Evolutionary conservation across 2,888 invertebrate genomes (phyloP), one percentile per base, ranked within the genome.

Genomic region (Acanthococcus lagerstroemiae): DNA sequence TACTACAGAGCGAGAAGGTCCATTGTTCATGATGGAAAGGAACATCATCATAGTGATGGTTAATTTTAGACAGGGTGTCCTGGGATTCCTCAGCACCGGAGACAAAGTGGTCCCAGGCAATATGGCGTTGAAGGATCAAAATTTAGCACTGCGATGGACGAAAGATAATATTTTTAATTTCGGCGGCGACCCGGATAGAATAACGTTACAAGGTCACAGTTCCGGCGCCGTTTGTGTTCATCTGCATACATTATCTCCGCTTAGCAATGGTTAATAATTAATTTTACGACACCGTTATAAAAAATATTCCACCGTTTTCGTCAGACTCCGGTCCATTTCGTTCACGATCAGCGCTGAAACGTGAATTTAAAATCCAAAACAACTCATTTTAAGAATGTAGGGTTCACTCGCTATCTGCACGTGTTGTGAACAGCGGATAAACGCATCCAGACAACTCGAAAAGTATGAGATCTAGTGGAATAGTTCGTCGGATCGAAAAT

Each of bases 41-140:
- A 70, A 68, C 24, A 58, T 71, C 1, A 55, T 71, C 15, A 48
- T 71, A 12, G 70, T 70, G 4, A 69, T 69, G 4, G 48, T 69
- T 4, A 71, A 70, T 63, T 70, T 69, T 54, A 67, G 71, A 17
- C 26, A 69, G 15, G 70, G 69, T 7, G 56, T 69, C 17, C 52
- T 71, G 4, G 71, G 69, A 17, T 66, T 65, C 52, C 24, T 67
- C 27, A 68, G 67, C 9, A 46, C 56, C 1, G 68, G 57, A 48
- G 67, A 68, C 22, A 48, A 58, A 6, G 48, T 56, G 0, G 19
- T 58, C 4, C 57, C 65, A 2, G 68, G 67, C 15, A 69, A 69
- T 61, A 54, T 67, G 24, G 67, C 66, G 26, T 15, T 69, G 46
- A 68, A 68, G 17, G 68, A 68, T 54, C 66, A 66, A 25, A 30